Evolutionary conservation across 1,140 invertebrate genomes (phyloP).

Genomic region (Aethina tumida): DNA sequence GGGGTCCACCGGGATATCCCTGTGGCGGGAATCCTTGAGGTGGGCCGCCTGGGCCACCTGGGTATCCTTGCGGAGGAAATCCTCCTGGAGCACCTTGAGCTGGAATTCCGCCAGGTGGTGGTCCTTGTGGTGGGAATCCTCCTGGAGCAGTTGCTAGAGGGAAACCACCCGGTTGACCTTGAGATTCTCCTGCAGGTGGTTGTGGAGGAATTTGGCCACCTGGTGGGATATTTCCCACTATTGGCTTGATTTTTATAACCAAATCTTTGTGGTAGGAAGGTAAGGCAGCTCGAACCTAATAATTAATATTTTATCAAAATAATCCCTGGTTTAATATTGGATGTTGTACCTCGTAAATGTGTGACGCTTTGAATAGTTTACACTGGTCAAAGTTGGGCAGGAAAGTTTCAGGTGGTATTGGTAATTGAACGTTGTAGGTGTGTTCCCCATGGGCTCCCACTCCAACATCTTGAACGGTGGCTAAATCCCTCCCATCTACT

Average conservation of each 20-base stretch:
- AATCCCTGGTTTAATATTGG: neutral
- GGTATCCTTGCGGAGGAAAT: too few relatives aligned
- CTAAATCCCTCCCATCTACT: conserved; percentile 6
- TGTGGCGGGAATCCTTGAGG: too few relatives aligned
- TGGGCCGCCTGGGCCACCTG: too few relatives aligned
- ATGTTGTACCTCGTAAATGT: conserved; percentile 12
- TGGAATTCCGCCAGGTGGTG: too few relatives aligned
- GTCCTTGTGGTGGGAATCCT: too few relatives aligned
- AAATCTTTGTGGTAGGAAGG: conserved; percentile 14
- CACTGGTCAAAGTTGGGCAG: conserved; percentile 21
- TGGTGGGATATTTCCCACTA: conserved; percentile 18
- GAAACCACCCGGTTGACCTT: too few relatives aligned
- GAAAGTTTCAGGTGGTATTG: conserved; percentile 10
- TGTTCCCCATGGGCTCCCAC: conserved; percentile 21
- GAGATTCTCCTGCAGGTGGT: too few relatives aligned
- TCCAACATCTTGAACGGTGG: conserved; percentile 17
- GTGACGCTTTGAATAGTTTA: conserved; percentile 15
- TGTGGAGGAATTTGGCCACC: too few relatives aligned
- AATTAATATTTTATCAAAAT: neutral
- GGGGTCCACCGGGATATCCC: too few relatives aligned
- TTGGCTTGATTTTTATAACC: conserved; percentile 10
- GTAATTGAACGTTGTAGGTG: conserved; percentile 15
- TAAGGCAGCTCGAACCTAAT: conserved; percentile 12
- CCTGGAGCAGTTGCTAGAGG: too few relatives aligned
- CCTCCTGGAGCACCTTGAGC: too few relatives aligned